Base-by-base conservation (phyloP, 2,888 invertebrate species). In the Tachina fera region DNA sequence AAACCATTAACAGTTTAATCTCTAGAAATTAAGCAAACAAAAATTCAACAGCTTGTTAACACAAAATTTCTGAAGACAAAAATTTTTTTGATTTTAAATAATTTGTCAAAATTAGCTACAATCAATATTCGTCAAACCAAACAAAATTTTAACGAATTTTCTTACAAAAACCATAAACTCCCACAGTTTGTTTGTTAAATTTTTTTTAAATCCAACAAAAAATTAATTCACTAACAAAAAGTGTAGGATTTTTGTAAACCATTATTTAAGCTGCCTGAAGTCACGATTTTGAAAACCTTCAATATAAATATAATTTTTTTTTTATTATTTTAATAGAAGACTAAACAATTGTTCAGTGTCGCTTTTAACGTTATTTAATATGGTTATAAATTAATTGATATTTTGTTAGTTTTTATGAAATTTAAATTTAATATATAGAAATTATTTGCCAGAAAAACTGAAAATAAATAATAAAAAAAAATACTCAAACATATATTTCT, bases 261-360 rank as follows among this genome's bases (percentile, higher is more conserved):
- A 31, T 51, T 51, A 51, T 67, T 72, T 65, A 65, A 74, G 41
- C 67, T 39, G 70, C 45, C 47, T 19, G 39, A 31, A 51, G 75
- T 84, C 84, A 84, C 84, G 84, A 84, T 58, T 71, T 71, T n/a
- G 16, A 49, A 68, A 58, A 56, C 19, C 58, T 51, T 51, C 19
- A 43, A 77, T 16, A 9, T n/a, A 31, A 3, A 31, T 4, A 31
- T 19, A 3, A 31, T 31, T 3, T 31, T 1, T 31, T 31, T 39
- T 22, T n/a, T 10, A 22, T 70, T 19, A 19, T 10, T 68, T 51
- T 68, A 11, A 47, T 56, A 45, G 45, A 58, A 72, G 45, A 8
- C 16, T 68, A 14, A 70, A 16, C 49, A 41, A 47, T 71, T 71
- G 67, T 60, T 61, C 22, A 31, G 14, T 68, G 39, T 53, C 43